Conservation (phyloP, 2,888 invertebrate genomes). For the Coenonympha glycerion region DNA sequence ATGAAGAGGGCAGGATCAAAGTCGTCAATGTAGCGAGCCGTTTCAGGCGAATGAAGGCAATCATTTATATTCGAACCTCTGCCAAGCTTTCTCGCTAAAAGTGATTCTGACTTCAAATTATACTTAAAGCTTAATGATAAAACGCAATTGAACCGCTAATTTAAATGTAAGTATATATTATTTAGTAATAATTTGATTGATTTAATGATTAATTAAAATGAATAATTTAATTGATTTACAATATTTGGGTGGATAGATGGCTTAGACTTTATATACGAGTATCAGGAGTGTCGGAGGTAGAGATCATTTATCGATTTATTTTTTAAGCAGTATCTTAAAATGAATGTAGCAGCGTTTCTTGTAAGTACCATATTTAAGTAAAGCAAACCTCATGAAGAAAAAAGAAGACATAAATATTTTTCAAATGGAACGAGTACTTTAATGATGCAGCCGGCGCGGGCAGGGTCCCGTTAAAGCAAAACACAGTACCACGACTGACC, state of each 20-base stretch:
- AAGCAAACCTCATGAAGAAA: neutral
- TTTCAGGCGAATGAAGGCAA: constrained; percentile 15
- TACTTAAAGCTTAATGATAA: constrained; percentile 1
- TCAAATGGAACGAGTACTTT: constrained; percentile 28
- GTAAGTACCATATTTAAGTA: too few relatives aligned
- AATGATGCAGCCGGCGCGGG: constrained; percentile 37
- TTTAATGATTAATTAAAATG: too few relatives aligned
- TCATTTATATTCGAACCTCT: constrained; percentile 12
- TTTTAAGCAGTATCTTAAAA: too few relatives aligned
- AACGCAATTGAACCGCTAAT: neutral
- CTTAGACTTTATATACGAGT: too few relatives aligned
- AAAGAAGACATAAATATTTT: constrained; percentile 18
- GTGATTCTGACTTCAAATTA: constrained; percentile 3
- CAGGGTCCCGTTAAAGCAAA: constrained; percentile 42
- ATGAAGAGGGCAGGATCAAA: constrained; percentile 15
- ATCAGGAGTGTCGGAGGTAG: too few relatives aligned
- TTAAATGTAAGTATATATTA: neutral
- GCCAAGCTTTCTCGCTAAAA: constrained; percentile 4
- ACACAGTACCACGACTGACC: constrained; percentile 36
- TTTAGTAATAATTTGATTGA: neutral
- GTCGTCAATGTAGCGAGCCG: constrained; percentile 16
- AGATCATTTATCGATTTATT: too few relatives aligned
- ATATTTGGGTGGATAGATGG: too few relatives aligned
- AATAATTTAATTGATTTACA: too few relatives aligned
- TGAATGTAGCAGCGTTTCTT: too few relatives aligned